Evolutionary conservation across 2,797 vertebrate species (phyloP), one percentile per base, ranked within the genome.

Genomic region (Helicolenus hilgendorfi): DNA sequence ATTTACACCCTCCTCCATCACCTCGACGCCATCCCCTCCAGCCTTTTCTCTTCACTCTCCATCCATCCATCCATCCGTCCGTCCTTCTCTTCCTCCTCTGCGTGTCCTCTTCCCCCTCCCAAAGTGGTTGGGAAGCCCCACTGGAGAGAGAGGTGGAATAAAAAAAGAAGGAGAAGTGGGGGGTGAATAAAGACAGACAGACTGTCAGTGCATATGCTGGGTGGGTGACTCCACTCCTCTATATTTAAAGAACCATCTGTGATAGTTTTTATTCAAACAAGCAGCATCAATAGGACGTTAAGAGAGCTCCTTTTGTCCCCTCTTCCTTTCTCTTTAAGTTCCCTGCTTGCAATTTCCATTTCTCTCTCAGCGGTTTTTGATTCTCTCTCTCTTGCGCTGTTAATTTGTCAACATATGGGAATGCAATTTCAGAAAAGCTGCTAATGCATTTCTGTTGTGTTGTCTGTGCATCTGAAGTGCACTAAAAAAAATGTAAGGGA

Each of bases 191-290:
- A 88, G 83, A 91, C 74, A 36, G 64, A 76, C 90, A 87, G 83
- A 77, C 87, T 88, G 93, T 88, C 90, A 77, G 88, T 88, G 85
- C 86, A 90, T 85, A 83, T 93, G 91, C 70, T 84, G 75, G 60
- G 70, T 90, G 92, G 86, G 77, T 73, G 85, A 79, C 65, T 76
- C 59, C 77, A 77, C 77, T 91, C 77, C 58, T 82, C 60, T 8
- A 58, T 86, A 74, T 87, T 94, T 92, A 93, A 89, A 93, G 87
- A 92, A 89, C 94, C 92, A 95, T 95, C 90, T 94, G 94, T 83
- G 90, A 80, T 79, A 41, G 55, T 88, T 88, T 85, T 69, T 71
- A 75, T 86, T 85, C 45, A 84, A 62, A 88, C 59, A 77, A 38
- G 62, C 67, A 64, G 68, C 62, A 33, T 75, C 68, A 84, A 83